phyloP scores from a whole-genome alignment of 2,113 vertebrate species.

The Lasiurus cinereus region DNA sequence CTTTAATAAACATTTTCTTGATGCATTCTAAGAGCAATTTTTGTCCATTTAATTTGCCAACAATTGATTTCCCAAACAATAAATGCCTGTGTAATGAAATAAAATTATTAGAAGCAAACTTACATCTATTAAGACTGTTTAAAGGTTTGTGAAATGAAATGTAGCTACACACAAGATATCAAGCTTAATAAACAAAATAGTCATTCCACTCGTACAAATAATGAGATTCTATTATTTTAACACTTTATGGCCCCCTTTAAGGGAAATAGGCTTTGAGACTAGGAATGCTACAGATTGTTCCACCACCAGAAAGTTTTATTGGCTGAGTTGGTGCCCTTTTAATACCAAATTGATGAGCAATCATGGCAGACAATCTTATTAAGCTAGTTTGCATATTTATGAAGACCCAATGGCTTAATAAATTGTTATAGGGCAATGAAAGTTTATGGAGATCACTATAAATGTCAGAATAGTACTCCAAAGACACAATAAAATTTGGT shows the following conservation, averaged over 20 bases:
- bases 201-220: constrained; percentile 66
- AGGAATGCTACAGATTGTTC: constrained; percentile 25
- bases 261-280: constrained; percentile 59
- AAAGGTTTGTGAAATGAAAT: constrained; percentile 27
- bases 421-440: constrained; percentile 75
- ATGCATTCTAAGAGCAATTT: constrained; percentile 1
- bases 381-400: constrained; percentile 80
- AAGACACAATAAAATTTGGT: constrained; percentile 71
- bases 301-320: constrained; percentile 72
- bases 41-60: constrained; percentile 57
- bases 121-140: constrained; percentile 65
- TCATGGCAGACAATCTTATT: constrained; percentile 72
- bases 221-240: constrained; percentile 72
- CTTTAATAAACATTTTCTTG: constrained; percentile 14
- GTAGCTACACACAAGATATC: constrained; percentile 69
- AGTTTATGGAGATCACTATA: constrained; percentile 81
- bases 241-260: constrained; percentile 71
- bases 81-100: constrained; percentile 54
- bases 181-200: constrained; percentile 69
- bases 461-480: constrained; percentile 76
- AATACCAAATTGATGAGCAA: constrained; percentile 76
- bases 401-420: constrained; percentile 80
- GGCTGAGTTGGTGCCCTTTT: constrained; percentile 78
- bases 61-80: constrained; percentile 58
- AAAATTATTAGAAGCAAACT: constrained; percentile 52